Evolutionary conservation across 2,797 vertebrate genomes (phyloP).

Genomic region (Loris lydekkerianus): DNA sequence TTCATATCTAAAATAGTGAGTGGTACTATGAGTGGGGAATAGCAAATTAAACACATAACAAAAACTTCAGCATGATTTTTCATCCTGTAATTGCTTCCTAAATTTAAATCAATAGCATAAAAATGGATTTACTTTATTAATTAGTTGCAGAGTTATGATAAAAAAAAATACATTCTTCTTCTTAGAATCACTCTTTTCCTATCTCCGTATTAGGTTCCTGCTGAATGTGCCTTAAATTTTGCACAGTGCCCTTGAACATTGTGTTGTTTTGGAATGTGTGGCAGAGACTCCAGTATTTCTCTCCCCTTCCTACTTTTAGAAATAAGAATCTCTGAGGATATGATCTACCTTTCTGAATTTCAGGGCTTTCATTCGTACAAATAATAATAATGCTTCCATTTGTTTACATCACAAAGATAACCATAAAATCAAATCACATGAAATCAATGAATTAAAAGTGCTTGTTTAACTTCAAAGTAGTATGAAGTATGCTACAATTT

Average conservation of each 20-base stretch:
- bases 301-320: not conserved
- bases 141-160: not conserved
- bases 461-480: slow-evolving; percentile 48
- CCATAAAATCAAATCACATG: slow-evolving; percentile 61
- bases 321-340: not conserved
- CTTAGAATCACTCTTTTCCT: not conserved
- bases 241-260: not conserved
- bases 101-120: not conserved
- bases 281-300: not conserved
- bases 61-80: not conserved
- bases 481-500: slow-evolving; percentile 35
- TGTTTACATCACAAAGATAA: slow-evolving; percentile 24
- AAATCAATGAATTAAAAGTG: slow-evolving; percentile 37
- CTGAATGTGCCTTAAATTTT: not conserved
- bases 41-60: not conserved
- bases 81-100: not conserved
- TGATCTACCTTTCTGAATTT: slow-evolving; percentile 17
- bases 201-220: not conserved
- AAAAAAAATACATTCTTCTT: not conserved
- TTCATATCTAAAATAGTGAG: not conserved
- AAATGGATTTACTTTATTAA: not conserved
- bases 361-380: not conserved
- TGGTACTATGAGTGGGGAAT: not conserved
- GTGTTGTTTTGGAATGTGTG: not conserved
- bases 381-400: slow-evolving; percentile 18